Conservation (phyloP, 2,797 vertebrate species). For the Phrynocephalus guinanensis region DNA sequence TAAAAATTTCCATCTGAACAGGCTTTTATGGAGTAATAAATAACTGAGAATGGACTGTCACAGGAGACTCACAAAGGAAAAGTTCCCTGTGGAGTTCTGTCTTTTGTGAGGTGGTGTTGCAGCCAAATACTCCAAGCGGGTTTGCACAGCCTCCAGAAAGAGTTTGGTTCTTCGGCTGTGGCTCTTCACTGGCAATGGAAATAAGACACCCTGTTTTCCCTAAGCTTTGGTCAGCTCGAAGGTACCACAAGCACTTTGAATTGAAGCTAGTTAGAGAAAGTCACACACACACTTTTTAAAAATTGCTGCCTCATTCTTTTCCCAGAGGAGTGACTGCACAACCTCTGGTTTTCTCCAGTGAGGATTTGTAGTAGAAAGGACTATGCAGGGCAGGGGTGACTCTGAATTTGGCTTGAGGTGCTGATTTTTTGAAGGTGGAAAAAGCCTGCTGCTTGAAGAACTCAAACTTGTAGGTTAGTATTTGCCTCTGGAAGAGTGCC, state of each 20-base stretch:
- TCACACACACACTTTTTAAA: no score
- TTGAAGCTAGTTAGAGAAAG: neutral
- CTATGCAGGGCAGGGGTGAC: no score
- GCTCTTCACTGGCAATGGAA: neutral
- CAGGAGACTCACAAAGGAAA: conserved; percentile 18
- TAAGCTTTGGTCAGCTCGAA: neutral
- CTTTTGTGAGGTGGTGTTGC: neutral
- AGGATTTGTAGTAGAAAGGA: neutral
- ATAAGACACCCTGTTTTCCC: neutral
- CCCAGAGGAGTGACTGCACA: neutral
- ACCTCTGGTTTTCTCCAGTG: neutral
- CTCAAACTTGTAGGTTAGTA: no score
- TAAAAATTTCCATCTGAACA: conserved; percentile 42
- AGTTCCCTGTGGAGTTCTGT: neutral
- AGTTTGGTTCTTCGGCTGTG: neutral
- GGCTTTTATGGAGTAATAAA: conserved; percentile 26
- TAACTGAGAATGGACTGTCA: conserved; percentile 20
- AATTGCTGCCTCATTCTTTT: neutral
- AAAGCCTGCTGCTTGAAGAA: neutral
- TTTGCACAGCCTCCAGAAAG: neutral
- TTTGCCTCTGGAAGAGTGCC: no score
- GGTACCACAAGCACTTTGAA: neutral
- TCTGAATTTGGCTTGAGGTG: no score
- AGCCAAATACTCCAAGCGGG: neutral
- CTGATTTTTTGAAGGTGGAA: no score